These are phyloP conservation scores for Thereuonema tuberculata DNA, from an alignment of 1,140 invertebrate genomes.

Conservation along the genomic window DNA sequence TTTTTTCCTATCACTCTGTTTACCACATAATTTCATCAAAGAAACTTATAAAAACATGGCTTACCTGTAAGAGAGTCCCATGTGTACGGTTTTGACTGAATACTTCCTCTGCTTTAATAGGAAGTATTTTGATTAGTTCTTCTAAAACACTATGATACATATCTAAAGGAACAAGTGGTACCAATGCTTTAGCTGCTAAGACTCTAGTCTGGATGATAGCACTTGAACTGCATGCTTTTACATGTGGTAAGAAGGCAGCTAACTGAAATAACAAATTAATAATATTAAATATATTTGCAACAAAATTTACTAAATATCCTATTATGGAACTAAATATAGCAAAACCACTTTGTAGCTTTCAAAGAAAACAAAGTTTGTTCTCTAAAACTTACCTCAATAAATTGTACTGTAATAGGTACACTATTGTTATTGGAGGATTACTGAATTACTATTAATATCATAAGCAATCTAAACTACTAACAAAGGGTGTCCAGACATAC, in stretches of 20 bases:
- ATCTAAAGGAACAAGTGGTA: constrained; percentile 41
- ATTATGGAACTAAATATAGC: not conserved
- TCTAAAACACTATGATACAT: constrained; percentile 22
- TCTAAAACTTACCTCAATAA: too few species aligned
- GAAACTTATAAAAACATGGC: too few species aligned
- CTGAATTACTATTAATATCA: too few species aligned
- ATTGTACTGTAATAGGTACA: too few species aligned
- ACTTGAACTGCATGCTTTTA: constrained; percentile 37
- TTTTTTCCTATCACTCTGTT: too few species aligned
- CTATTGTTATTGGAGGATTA: too few species aligned
- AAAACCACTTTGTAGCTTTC: not conserved
- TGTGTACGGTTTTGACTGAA: constrained; percentile 38
- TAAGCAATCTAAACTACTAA: too few species aligned
- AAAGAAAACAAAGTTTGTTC: not conserved
- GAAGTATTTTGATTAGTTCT: constrained; percentile 1
- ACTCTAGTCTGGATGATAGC: constrained; percentile 46
- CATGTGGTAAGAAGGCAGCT: constrained; percentile 29
- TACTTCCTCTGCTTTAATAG: constrained; percentile 2
- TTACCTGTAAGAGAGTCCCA: constrained; percentile 41
- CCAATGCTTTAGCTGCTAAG: constrained; percentile 48
- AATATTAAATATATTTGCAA: not conserved
- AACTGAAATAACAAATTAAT: constrained; percentile 19
- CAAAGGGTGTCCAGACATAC: too few species aligned
- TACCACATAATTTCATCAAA: too few species aligned
- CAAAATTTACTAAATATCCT: not conserved